Base-by-base conservation (phyloP, 2,113 vertebrate genomes). In the Heloderma charlesbogerti region DNA sequence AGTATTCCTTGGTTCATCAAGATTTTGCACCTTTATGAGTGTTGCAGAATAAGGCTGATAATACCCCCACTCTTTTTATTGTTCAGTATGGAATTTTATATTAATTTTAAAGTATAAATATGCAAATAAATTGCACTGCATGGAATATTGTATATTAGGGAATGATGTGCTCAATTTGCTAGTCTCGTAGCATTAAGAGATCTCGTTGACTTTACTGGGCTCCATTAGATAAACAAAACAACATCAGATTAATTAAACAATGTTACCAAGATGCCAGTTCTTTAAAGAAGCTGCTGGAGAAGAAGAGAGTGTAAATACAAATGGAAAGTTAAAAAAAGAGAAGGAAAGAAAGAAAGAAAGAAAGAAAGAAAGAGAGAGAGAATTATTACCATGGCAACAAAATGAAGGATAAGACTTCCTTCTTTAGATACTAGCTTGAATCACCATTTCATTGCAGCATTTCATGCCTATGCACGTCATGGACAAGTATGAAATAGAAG, bases 51-150 rank as follows among this genome's bases (percentile, higher is more conserved):
- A 13, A 18, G 86, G 88, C 67, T 89, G 4, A 72, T 88, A 69
- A 66, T 91, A 0, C 63, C 80, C 81, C 79, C 43, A 7, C 69
- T 60, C 27, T 43, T 78, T 71, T 79, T 45, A n/a, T 29, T 27
- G 43, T 67, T 84, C 15, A 15, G 25, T 54, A 86, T 69, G 60
- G 40, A 45, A 88, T 63, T 88, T 85, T 57, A 71, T 60, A 84
- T 84, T 71, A 71, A 71, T 88, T 91, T 91, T 78, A 79, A 60
- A 84, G 31, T 54, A 69, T 69, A 72, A 71, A 78, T 79, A 84
- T 84, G 74, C 48, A 88, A 91, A 88, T 88, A 84, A 67, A 69
- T 78, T 60, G 60, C 8, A 71, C 69, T 31, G 15, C 40, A 3
- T 83, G 25, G 51, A 69, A 78, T 85, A 4, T 16, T 69, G 12